Evolutionary conservation across 2,888 invertebrate genomes (phyloP).

Genomic region (Arrhopalites spinosus): DNA sequence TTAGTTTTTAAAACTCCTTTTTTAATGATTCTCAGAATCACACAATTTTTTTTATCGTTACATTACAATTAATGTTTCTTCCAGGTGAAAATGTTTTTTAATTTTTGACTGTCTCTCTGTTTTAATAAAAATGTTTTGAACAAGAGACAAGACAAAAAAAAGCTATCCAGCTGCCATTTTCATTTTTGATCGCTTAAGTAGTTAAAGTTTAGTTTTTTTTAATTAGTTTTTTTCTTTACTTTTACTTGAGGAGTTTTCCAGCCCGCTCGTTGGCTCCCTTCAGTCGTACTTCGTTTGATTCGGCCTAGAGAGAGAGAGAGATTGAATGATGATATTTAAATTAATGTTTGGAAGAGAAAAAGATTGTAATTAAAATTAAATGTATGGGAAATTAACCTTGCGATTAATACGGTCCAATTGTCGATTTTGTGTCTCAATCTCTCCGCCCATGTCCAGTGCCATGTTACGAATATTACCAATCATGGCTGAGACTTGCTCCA

Average conservation of each 20-base stretch:
- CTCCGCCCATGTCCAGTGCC: slow-evolving; percentile 39
- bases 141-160: too few relatives aligned
- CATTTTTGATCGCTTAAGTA: too few relatives aligned
- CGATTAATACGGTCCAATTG: slow-evolving; percentile 36
- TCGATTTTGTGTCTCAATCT: slow-evolving; percentile 38
- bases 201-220: background rate
- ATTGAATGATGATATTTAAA: background rate
- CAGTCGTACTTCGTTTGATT: slow-evolving; percentile 35
- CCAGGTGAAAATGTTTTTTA: too few relatives aligned
- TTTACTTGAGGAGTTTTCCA: slow-evolving; percentile 38
- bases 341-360: background rate
- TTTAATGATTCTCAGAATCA: too few relatives aligned
- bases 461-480: slow-evolving; percentile 38
- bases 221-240: background rate
- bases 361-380: slow-evolving; percentile 1
- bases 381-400: slow-evolving; percentile 20
- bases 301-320: slow-evolving; percentile 22
- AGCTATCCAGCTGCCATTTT: too few relatives aligned
- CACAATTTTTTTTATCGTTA: too few relatives aligned
- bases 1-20: too few relatives aligned
- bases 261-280: slow-evolving; percentile 37
- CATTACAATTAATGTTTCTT: too few relatives aligned
- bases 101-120: too few relatives aligned
- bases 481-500: slow-evolving; percentile 36
- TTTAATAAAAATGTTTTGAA: too few relatives aligned